Base-by-base conservation (phyloP, 2,113 vertebrate species). In the Ageneiosus marmoratus region DNA sequence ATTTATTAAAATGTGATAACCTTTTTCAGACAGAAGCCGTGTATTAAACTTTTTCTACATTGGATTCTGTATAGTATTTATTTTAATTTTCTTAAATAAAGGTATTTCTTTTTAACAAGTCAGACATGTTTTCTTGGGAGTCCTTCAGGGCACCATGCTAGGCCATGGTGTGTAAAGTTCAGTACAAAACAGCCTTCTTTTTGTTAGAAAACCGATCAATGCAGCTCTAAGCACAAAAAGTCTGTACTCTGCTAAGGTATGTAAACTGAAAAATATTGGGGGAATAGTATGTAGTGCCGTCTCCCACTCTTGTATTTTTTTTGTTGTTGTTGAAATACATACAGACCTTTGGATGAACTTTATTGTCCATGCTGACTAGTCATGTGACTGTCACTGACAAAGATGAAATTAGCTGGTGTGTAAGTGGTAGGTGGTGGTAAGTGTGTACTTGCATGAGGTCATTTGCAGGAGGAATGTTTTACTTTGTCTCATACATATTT, bases 1-100 rank as follows among this genome's bases (percentile, higher is more conserved):
- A 89, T 91, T 90, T 91, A 92, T 89, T 87, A 88, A 88, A 89
- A 88, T 91, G 89, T 90, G 88, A 89, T 93, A 89, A 92, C 89
- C 86, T 91, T 93, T 93, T 93, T 91, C 83, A 92, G 88, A 92
- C 93, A 92, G 93, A 93, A 93, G 90, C 92, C 53, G 88, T 94
- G 93, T 94, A 93, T 91, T 89, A 91, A 91, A 79, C 70, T 62
- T 94, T 94, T 95, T 94, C 90, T 94, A 95, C 94, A 95, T 94
- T 94, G 93, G 91, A 91, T 93, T 94, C 94, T 95, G 93, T 93
- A 94, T 93, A 95, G 94, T 95, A 95, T 95, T 95, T 95, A 94
- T 95, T 95, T 94, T 93, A 94, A 93, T 93, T 91, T 91, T 93
- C 92, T 94, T 93, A 87, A 94, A 94, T 93, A 93, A 94, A 93